phyloP scores from a whole-genome alignment of 2,888 invertebrate species.

The Cantharis lateralis region DNA sequence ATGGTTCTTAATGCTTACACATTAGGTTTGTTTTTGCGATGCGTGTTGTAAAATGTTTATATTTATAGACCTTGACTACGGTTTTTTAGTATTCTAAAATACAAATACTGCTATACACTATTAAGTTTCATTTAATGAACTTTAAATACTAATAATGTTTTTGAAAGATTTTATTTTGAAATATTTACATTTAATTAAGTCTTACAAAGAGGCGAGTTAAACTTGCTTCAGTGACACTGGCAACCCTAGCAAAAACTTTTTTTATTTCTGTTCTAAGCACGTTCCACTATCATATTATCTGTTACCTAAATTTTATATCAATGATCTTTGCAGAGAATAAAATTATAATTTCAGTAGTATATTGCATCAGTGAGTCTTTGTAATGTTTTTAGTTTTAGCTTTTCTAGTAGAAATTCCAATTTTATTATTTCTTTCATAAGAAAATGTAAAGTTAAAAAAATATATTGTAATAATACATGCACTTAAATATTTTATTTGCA shows the following conservation, averaged over 20 bases:
- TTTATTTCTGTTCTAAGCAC: not conserved
- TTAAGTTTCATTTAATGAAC: no score
- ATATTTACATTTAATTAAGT: no score
- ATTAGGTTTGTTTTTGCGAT: no score
- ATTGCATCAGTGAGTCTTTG: not conserved
- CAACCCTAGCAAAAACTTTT: not conserved
- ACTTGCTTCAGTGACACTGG: no score
- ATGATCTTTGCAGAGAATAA: not conserved
- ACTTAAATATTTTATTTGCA: not conserved
- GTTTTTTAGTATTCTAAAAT: no score
- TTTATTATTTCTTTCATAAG: not conserved
- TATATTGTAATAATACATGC: not conserved
- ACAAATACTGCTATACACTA: no score
- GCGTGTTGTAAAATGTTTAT: no score
- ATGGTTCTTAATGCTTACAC: no score
- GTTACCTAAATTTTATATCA: not conserved
- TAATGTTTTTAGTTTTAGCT: not conserved
- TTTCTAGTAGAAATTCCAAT: not conserved
- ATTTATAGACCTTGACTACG: no score
- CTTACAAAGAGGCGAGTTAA: no score
- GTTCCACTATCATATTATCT: not conserved
- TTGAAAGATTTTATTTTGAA: no score
- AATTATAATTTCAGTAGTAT: not conserved
- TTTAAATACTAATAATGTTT: no score
- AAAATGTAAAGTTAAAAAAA: not conserved